These are phyloP conservation scores for Brotogeris chrysoptera DNA, from an alignment of 2,797 vertebrate genomes.

Conservation along the genomic window DNA sequence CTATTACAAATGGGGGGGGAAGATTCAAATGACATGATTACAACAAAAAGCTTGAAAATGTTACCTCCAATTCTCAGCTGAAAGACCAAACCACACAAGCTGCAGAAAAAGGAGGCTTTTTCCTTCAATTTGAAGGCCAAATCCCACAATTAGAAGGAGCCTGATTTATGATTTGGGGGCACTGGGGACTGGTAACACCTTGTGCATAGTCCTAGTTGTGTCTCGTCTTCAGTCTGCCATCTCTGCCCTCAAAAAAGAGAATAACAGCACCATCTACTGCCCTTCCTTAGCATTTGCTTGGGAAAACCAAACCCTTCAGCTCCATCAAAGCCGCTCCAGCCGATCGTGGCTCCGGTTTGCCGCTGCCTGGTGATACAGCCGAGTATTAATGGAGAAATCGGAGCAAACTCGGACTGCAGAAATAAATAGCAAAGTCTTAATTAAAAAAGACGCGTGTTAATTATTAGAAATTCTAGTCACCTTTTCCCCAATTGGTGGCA, in stretches of 20 bases:
- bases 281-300: neutral
- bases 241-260: conserved; percentile 41
- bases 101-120: neutral
- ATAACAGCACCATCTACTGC: conserved; percentile 70
- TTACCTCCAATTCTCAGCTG: neutral
- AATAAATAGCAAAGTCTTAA: neutral
- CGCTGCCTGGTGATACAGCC: neutral
- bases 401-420: neutral
- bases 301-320: neutral
- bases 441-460: neutral
- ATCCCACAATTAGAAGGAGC: neutral
- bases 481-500: neutral
- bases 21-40: neutral
- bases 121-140: neutral
- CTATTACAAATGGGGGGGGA: neutral
- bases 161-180: neutral
- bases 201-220: no score
- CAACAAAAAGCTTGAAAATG: neutral
- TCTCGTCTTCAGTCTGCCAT: neutral
- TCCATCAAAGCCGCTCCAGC: neutral
- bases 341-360: neutral
- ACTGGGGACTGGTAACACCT: neutral
- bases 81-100: neutral
- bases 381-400: neutral
- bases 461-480: neutral